A percentile compares a stretch with the other conserved stretches of the same genome.
Conservation (phyloP, 2,797 vertebrate genomes). For the Lutjanus campechanus region DNA sequence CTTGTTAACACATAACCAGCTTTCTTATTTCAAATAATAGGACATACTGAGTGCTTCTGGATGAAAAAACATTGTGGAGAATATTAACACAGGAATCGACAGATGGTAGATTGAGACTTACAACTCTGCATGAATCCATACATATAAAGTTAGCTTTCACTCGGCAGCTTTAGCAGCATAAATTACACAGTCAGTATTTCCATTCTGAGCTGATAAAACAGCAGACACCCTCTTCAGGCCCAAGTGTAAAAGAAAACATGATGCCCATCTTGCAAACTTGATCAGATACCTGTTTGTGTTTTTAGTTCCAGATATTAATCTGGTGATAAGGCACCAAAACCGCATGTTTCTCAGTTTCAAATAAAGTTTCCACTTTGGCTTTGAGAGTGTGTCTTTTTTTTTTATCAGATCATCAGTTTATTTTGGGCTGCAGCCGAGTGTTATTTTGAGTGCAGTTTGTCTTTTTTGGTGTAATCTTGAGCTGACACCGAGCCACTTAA, state of each 20-base stretch:
- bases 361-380: neutral
- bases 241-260: neutral
- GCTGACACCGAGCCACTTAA: conserved; percentile 7
- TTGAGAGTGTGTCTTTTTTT: neutral
- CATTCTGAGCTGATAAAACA: neutral
- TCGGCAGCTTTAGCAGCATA: neutral
- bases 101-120: neutral
- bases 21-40: neutral
- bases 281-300: neutral
- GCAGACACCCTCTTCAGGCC: neutral
- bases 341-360: neutral
- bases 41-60: neutral
- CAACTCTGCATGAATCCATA: neutral
- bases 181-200: neutral
- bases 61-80: neutral
- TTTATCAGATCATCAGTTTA: neutral
- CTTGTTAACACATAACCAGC: neutral
- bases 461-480: neutral
- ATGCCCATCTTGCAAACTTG: neutral
- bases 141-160: neutral
- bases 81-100: neutral
- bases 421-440: neutral
- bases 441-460: neutral
- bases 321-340: neutral
- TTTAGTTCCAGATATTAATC: neutral